Conservation (phyloP, 2,888 invertebrate species). For the Phorcus lineatus region DNA sequence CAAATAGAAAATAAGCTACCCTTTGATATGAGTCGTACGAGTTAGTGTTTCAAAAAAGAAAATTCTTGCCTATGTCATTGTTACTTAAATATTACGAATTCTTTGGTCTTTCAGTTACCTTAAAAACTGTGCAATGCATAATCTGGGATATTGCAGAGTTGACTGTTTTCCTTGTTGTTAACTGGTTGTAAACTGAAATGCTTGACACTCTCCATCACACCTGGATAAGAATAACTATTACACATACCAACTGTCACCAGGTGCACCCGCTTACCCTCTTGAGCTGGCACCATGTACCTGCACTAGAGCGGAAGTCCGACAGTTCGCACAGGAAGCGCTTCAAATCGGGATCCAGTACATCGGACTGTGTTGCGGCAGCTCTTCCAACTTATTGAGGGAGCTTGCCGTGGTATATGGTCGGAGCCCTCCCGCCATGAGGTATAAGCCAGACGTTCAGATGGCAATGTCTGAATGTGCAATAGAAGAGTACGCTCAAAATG, state of each 20-base stretch:
- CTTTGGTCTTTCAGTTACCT: too few relatives aligned
- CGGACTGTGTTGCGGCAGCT: conserved; percentile 70
- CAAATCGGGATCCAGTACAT: conserved; percentile 64
- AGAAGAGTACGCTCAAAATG: not conserved
- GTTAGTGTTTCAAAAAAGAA: too few relatives aligned
- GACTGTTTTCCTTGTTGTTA: too few relatives aligned
- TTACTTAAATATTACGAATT: too few relatives aligned
- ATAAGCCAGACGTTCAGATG: conserved; percentile 54
- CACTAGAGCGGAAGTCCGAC: conserved; percentile 52
- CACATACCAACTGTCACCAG: conserved; percentile 54
- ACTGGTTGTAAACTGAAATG: too few relatives aligned
- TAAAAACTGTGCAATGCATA: too few relatives aligned
- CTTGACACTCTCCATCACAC: too few relatives aligned
- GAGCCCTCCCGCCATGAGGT: conserved; percentile 54
- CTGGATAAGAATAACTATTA: too few relatives aligned
- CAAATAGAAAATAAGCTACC: too few relatives aligned
- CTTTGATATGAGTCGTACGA: too few relatives aligned
- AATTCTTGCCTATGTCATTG: too few relatives aligned
- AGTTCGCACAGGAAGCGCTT: conserved; percentile 60
- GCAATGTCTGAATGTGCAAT: not conserved
- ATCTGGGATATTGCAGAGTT: too few relatives aligned
- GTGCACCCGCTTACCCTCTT: conserved; percentile 54
- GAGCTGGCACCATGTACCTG: conserved; percentile 55
- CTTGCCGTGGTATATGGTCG: conserved; percentile 62
- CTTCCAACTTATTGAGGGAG: conserved; percentile 57